Base-by-base conservation (phyloP, 1,140 invertebrate species). In the Varroa destructor region DNA sequence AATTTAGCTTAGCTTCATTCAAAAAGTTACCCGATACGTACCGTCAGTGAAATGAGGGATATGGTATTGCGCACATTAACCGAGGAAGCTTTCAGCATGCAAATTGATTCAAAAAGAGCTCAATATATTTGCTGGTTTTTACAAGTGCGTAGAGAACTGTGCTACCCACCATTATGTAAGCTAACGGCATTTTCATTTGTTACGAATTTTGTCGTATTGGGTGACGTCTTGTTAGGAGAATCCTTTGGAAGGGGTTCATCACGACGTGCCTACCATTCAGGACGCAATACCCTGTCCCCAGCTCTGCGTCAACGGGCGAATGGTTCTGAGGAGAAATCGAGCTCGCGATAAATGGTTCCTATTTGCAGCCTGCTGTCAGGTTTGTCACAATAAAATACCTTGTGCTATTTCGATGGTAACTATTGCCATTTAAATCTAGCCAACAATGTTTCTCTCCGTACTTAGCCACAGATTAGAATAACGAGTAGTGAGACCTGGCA, bases 261-360 rank as follows among this genome's bases (percentile, higher is more conserved):
- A 51, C 4, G 46, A 51, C 8, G 46, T 51, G 46, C 46, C 72
- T 72, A 10, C 51, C 46, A 1, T 70, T 73, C 55, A 67, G 55
- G 56, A 74, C 14, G 73, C 54, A 36, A 4, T 67, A 61, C 56
- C 56, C 42, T 51, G 56, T 42, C 43, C 72, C 8, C 46, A 51
- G 42, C 54, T 74, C 43, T 74, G 36, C 64, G 25, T 12, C 12
- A 40, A 67, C 12, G 61, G 61, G 1, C 40, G 37, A 67, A 12
- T 67, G 61, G 37, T 1, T n/a, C 61, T 67, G 2, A 40, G 61
- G 36, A 67, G 12, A 46, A 67, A 40, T 67, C 61, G 61, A 12
- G 61, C 61, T 12, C 12, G 61, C 46, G 61, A 67, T 37, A 67
- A 67, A 8, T 67, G 61, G 61, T 67, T 67, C 61, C 14, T 67